Conservation (phyloP, 2,113 vertebrate species). For the Cephalopterus ornatus region DNA sequence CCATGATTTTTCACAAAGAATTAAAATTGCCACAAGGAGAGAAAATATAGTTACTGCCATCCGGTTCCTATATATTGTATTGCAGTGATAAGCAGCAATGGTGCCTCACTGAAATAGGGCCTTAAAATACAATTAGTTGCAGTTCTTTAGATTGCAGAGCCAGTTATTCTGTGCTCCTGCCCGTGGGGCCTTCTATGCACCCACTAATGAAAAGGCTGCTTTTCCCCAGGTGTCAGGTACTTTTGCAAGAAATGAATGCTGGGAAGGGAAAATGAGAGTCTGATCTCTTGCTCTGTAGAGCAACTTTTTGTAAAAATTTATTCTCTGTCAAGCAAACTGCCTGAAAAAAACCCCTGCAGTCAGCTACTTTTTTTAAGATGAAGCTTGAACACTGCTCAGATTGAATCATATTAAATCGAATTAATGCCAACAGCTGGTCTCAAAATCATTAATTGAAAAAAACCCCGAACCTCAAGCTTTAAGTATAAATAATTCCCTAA, state of each 20-base stretch:
- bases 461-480: not conserved
- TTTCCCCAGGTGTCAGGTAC: not conserved
- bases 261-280: not conserved
- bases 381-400: not conserved
- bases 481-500: not conserved
- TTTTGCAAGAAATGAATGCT: not conserved
- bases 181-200: not conserved
- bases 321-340: not conserved
- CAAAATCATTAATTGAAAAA: not conserved
- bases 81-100: not conserved
- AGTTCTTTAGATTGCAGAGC: not conserved
- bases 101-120: not conserved
- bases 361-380: constrained; percentile 1
- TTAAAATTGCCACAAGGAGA: not conserved
- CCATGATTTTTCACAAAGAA: not conserved
- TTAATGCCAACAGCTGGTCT: not conserved
- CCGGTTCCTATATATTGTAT: not conserved
- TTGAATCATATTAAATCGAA: constrained; percentile 17
- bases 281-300: not conserved
- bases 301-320: not conserved
- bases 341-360: not conserved
- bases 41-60: not conserved
- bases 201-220: not conserved
- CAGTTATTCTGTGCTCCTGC: not conserved
- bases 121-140: constrained; percentile 17